Conservation (phyloP, 2,888 invertebrate genomes). For the Amphipoea oculea region DNA sequence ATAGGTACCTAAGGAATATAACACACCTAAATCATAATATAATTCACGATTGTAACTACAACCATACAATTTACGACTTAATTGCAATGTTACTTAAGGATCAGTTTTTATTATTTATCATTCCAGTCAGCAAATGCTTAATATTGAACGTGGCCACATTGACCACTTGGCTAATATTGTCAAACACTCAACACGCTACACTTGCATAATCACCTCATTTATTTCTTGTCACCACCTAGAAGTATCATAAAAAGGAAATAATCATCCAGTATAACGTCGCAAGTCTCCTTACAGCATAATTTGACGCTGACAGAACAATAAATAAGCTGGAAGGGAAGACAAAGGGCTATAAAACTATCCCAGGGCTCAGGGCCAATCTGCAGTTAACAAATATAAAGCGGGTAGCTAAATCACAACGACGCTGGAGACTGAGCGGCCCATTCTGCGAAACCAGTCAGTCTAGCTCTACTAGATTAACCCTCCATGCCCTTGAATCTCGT, state of each 20-base stretch:
- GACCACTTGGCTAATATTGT: not conserved
- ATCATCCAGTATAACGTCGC: not conserved
- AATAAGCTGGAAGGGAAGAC: conserved; percentile 42
- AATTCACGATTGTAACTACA: not conserved
- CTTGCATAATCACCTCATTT: conserved; percentile 14
- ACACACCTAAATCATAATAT: not conserved
- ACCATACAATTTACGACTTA: not conserved
- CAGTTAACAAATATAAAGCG: conserved; percentile 49
- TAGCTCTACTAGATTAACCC: conserved; percentile 71
- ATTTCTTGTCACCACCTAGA: conserved; percentile 9
- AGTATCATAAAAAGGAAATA: conserved; percentile 15
- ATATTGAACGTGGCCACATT: not conserved
- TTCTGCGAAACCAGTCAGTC: conserved; percentile 80
- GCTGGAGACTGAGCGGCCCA: conserved; percentile 68
- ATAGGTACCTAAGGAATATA: not conserved
- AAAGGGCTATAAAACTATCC: conserved; percentile 60
- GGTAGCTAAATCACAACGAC: conserved; percentile 74
- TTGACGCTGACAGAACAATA: conserved; percentile 28
- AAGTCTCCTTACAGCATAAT: conserved; percentile 11
- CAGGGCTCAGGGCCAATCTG: conserved; percentile 30
- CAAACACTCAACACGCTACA: not conserved
- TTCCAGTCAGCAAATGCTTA: not conserved
- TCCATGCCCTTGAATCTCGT: conserved; percentile 70
- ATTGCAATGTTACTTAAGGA: not conserved
- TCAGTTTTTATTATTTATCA: not conserved